phyloP scores from a whole-genome alignment of 2,113 vertebrate genomes.

The Rhynchopsitta pachyrhyncha region DNA sequence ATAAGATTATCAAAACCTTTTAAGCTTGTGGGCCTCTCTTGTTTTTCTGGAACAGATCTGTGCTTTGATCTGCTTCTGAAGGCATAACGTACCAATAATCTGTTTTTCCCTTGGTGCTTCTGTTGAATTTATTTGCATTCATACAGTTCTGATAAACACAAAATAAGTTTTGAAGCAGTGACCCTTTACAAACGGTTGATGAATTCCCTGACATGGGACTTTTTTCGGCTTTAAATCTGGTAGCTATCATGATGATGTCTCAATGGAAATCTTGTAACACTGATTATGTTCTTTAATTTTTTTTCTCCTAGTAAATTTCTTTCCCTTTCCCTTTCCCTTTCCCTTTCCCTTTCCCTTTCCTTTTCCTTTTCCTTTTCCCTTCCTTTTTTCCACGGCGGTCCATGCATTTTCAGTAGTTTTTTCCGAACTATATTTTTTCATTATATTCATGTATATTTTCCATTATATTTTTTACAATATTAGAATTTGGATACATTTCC shows the following conservation, averaged over 20 bases:
- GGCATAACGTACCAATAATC: not conserved
- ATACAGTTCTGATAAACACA: not conserved
- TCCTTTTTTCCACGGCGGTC: accelerated
- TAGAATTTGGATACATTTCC: not conserved
- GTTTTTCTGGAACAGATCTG: not conserved
- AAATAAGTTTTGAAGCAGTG: not conserved
- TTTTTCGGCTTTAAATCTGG: not conserved
- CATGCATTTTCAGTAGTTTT: not conserved
- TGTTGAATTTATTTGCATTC: not conserved
- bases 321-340: not conserved
- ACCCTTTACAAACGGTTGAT: not conserved
- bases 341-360: no score
- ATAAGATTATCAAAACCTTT: not conserved
- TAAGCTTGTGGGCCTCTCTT: not conserved
- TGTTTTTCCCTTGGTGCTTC: not conserved
- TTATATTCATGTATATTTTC: not conserved
- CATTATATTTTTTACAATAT: not conserved
- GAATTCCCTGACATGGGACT: not conserved
- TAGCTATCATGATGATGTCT: not conserved
- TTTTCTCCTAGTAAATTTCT: not conserved
- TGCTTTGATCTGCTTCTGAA: not conserved
- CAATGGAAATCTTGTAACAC: not conserved
- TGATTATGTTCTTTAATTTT: not conserved
- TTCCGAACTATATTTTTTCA: not conserved
- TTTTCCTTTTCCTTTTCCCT: no score